Conservation (phyloP, 2,113 vertebrate species). For the Lagenorhynchus albirostris region DNA sequence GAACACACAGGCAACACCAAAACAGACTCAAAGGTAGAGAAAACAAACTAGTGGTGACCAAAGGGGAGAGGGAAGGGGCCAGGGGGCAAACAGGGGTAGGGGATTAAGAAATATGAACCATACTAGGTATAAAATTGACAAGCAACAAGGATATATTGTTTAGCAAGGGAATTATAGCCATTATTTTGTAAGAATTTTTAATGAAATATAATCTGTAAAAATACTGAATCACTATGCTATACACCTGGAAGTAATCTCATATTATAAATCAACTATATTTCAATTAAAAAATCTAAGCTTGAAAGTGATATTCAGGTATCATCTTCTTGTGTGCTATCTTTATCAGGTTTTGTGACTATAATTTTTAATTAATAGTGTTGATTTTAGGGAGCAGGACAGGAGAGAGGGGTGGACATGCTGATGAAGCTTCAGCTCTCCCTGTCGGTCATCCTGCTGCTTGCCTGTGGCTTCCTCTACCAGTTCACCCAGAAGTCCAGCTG, state of each 20-base stretch:
- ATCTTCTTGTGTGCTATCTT: not conserved
- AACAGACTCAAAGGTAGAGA: not conserved
- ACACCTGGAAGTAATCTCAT: not conserved
- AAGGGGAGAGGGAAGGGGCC: not conserved
- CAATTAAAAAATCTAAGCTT: not conserved
- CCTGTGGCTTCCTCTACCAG: conserved; percentile 79
- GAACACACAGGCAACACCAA: not conserved
- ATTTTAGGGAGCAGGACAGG: conserved; percentile 25
- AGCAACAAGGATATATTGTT: not conserved
- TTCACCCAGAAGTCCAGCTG: conserved; percentile 73
- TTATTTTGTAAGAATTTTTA: not conserved
- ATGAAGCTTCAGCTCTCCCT: conserved; percentile 80
- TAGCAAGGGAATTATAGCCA: not conserved
- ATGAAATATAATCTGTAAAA: not conserved
- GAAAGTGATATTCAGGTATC: not conserved
- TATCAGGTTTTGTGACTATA: not conserved
- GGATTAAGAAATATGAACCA: not conserved
- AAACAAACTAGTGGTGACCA: not conserved
- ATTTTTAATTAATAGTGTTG: not conserved
- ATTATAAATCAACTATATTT: not conserved
- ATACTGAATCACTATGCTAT: not conserved
- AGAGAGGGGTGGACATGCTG: conserved; percentile 75
- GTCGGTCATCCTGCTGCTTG: conserved; percentile 69
- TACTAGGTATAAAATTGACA: not conserved
- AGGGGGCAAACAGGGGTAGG: not conserved